phyloP scores from a whole-genome alignment of 2,797 vertebrate genomes.

The Melanotaenia pygmaea region DNA sequence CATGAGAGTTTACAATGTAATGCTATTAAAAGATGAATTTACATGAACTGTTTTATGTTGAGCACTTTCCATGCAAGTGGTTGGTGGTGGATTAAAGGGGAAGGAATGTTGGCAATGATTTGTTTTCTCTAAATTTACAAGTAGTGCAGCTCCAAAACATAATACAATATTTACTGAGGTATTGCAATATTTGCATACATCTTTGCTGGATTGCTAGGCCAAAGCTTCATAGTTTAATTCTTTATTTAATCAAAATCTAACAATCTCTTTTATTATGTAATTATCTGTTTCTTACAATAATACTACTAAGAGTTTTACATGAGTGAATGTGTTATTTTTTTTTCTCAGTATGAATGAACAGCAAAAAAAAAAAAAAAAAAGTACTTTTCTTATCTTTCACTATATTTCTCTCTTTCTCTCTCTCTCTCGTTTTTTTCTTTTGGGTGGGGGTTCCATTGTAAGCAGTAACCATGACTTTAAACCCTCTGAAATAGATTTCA shows the following conservation, averaged over 20 bases:
- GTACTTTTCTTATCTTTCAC: background rate
- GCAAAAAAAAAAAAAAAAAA: background rate
- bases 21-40: background rate
- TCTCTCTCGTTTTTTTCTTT: background rate
- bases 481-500: background rate
- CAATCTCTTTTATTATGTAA: background rate
- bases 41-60: constrained; percentile 2
- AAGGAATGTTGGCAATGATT: background rate
- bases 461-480: background rate
- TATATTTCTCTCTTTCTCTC: no score
- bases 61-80: constrained; percentile 11
- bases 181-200: background rate
- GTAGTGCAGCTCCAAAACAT: background rate
- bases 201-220: constrained; percentile 2
- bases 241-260: background rate
- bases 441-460: background rate
- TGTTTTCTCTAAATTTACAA: background rate
- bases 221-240: background rate
- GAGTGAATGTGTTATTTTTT: background rate
- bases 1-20: constrained; percentile 33
- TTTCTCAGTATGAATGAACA: background rate
- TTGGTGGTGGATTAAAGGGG: background rate
- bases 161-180: background rate
- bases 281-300: background rate
- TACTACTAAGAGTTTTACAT: background rate